Evolutionary conservation across 2,797 vertebrate genomes (phyloP).

Genomic region (Neopelma chrysocephalum): DNA sequence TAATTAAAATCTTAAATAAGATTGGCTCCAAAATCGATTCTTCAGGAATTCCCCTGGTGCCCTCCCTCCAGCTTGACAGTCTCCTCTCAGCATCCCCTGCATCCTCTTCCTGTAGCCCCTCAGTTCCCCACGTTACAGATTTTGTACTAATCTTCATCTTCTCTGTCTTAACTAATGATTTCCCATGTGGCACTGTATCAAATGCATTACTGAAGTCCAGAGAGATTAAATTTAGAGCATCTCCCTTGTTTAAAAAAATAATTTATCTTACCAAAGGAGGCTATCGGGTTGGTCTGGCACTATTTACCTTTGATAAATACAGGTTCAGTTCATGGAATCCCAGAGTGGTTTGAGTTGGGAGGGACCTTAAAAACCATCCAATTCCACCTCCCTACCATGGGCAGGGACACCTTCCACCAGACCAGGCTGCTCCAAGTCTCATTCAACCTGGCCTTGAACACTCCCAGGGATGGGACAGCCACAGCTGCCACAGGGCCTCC

Average conservation of each 20-base stretch:
- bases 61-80: background rate
- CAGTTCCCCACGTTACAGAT: background rate
- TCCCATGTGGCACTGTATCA: constrained; percentile 4
- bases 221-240: constrained; percentile 28
- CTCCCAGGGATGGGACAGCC: background rate
- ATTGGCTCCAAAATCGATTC: constrained; percentile 48
- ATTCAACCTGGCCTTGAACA: background rate
- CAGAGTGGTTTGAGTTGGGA: background rate
- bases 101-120: background rate
- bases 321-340: background rate
- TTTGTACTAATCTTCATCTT: constrained; percentile 36
- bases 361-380: background rate
- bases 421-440: background rate
- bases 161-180: constrained; percentile 37
- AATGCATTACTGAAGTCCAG: constrained; percentile 3
- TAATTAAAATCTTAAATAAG: constrained; percentile 67
- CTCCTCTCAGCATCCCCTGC: background rate
- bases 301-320: background rate
- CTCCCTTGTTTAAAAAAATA: constrained; percentile 1
- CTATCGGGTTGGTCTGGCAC: background rate
- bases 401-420: background rate
- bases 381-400: background rate
- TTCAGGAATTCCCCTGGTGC: constrained; percentile 40
- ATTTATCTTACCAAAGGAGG: background rate
- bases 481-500: background rate